Evolutionary conservation across 2,113 vertebrate species (phyloP).

Genomic region (Thalassoma bifasciatum): DNA sequence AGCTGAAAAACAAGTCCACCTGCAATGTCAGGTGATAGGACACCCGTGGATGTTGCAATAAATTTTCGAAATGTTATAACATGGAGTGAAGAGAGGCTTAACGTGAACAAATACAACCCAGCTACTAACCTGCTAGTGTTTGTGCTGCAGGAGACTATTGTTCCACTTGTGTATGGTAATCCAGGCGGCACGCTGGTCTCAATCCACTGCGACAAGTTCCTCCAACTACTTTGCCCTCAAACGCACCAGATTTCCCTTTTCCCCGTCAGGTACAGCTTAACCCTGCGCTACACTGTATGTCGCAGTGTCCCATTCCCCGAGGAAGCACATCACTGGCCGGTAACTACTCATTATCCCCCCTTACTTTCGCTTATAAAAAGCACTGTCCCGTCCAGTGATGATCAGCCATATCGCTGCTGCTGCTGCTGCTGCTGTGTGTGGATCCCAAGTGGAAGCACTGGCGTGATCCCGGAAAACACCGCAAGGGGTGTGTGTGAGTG

Average conservation of each 20-base stretch:
- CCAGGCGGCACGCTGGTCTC: slow-evolving; percentile 62
- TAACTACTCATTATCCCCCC: slow-evolving; percentile 12
- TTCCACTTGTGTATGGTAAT: slow-evolving; percentile 72
- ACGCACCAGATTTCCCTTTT: slow-evolving; percentile 22
- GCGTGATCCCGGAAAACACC: slow-evolving; percentile 78
- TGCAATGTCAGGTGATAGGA: slow-evolving; percentile 60
- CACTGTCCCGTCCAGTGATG: slow-evolving; percentile 67
- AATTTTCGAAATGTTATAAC: neutral
- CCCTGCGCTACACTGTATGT: slow-evolving; percentile 5
- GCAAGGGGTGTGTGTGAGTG: slow-evolving; percentile 63
- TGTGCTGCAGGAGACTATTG: slow-evolving; percentile 71
- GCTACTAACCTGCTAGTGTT: slow-evolving; percentile 73
- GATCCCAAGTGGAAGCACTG: slow-evolving; percentile 68
- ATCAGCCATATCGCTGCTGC: slow-evolving; percentile 71
- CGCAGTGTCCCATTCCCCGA: slow-evolving; percentile 23
- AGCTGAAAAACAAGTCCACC: slow-evolving; percentile 43
- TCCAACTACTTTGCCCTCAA: slow-evolving; percentile 67
- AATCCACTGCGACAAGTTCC: slow-evolving; percentile 82
- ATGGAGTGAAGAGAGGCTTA: neutral
- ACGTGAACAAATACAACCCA: slow-evolving; percentile 17
- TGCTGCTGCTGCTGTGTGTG: slow-evolving; percentile 59
- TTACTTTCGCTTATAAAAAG: slow-evolving; percentile 53
- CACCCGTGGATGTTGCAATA: neutral
- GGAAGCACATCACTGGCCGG: neutral
- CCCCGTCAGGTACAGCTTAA: slow-evolving; percentile 6